Conservation (phyloP, 2,888 invertebrate species). For the Scotopteryx bipunctaria region DNA sequence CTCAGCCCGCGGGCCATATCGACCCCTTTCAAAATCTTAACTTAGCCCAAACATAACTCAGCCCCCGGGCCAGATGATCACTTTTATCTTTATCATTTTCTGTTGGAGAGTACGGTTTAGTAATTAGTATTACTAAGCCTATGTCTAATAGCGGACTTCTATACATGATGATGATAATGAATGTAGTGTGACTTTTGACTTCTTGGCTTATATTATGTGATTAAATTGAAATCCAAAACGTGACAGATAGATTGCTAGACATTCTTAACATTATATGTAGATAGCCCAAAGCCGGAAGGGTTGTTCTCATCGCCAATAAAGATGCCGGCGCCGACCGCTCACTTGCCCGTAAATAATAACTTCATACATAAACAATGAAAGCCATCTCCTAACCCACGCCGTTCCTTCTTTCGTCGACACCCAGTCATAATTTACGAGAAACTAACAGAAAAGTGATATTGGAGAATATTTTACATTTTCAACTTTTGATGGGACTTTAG, state of each 20-base stretch:
- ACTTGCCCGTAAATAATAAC: slow-evolving; percentile 67
- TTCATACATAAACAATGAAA: slow-evolving; percentile 74
- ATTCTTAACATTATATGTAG: background rate
- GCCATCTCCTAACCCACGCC: slow-evolving; percentile 50
- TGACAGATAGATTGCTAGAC: background rate
- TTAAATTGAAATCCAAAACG: background rate
- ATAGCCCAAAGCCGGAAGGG: background rate
- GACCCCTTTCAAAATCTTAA: no score
- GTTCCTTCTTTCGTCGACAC: slow-evolving; percentile 47
- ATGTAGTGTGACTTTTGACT: no score
- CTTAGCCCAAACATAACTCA: no score
- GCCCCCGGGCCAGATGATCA: no score
- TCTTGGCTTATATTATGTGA: no score
- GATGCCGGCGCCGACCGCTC: slow-evolving; percentile 26
- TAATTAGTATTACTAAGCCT: no score
- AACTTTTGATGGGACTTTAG: background rate
- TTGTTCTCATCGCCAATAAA: slow-evolving; percentile 30
- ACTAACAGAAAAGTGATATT: slow-evolving; percentile 45
- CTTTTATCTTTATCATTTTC: no score
- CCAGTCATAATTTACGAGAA: slow-evolving; percentile 56
- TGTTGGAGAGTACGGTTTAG: no score
- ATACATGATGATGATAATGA: no score
- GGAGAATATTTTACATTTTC: slow-evolving; percentile 16
- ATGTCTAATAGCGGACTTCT: no score
- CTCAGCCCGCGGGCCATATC: no score